Base-by-base conservation (phyloP, 35 echinoderm and acorn worm species). In the Strongylocentrotus purpuratus region DNA sequence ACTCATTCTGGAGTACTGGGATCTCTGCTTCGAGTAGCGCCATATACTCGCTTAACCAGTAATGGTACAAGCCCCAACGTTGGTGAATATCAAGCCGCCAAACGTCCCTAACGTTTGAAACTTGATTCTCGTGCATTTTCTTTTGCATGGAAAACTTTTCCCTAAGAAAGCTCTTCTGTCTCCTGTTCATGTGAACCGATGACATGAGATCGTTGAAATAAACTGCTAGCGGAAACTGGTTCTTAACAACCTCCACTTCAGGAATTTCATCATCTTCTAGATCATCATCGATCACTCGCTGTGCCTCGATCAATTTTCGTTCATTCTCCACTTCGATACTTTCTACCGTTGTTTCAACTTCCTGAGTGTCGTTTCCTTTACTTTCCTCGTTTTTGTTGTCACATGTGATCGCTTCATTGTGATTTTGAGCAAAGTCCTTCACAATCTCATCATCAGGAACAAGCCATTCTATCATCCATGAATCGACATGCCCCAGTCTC, bases 51-150 rank as follows among this genome's bases (percentile, higher is more conserved):
- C 35, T 70, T 32, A 96, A 50, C 98, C 98, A 99, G 71, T 89
- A 92, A 60, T 96, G 70, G 33, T 99, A 99, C 2, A 99, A 93
- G n/a, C 78, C 33, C 97, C 98, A 99, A 31, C 98, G 86, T 17
- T 96, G 61, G 47, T 90, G n/a, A 10, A 47, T 28, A 25, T 89
- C 20, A 22, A 99, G 85, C 2, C 2, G 5, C 97, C 97, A 97
- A 25, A 97, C 90, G 92, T 99, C 94, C 0, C 31, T 31, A 15
- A 31, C 90, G 50, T 17, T 47, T 59, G 33, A 61, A 18, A 32
- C 47, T 46, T 20, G 33, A 35, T 55, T 61, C 46, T 4, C n/a
- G 45, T 93, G 12, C 25, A 60, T 58, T 94, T 46, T 22, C 33
- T 32, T 47, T 71, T 96, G 33, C 35, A 41, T 4, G 33, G 18